Conservation (phyloP, 2,113 vertebrate species). For the Strix uralensis region DNA sequence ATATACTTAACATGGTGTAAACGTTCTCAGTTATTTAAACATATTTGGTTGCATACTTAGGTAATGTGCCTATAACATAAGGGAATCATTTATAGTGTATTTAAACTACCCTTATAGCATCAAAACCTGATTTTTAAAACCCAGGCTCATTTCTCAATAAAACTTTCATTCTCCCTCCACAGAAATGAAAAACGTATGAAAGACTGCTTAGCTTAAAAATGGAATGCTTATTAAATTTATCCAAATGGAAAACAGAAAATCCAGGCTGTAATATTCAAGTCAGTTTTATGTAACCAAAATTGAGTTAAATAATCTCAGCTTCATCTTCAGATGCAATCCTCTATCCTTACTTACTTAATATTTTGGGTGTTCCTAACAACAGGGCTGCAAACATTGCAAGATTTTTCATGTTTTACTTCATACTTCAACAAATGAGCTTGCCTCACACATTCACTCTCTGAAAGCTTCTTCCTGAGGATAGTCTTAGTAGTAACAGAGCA, state of each 20-base stretch:
- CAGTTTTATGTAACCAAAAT: neutral
- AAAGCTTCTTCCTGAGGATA: neutral
- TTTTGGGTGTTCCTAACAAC: neutral
- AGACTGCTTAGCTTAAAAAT: neutral
- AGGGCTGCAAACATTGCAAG: neutral
- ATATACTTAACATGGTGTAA: neutral
- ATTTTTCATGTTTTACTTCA: neutral
- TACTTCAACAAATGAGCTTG: neutral
- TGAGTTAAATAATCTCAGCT: neutral
- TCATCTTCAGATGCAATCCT: neutral
- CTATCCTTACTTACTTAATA: neutral
- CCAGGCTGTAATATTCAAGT: neutral
- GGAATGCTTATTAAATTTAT: neutral
- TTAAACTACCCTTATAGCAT: neutral
- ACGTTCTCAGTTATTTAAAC: neutral
- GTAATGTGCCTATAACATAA: neutral
- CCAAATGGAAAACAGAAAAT: neutral
- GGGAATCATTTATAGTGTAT: neutral
- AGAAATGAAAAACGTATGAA: neutral
- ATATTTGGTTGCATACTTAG: neutral
- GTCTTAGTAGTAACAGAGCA: rapidly evolving
- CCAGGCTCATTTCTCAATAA: neutral
- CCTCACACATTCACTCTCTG: neutral
- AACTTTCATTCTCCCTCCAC: neutral
- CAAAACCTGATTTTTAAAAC: neutral